Conservation (phyloP, 2,888 invertebrate genomes). For the Pristionchus japonicus region DNA sequence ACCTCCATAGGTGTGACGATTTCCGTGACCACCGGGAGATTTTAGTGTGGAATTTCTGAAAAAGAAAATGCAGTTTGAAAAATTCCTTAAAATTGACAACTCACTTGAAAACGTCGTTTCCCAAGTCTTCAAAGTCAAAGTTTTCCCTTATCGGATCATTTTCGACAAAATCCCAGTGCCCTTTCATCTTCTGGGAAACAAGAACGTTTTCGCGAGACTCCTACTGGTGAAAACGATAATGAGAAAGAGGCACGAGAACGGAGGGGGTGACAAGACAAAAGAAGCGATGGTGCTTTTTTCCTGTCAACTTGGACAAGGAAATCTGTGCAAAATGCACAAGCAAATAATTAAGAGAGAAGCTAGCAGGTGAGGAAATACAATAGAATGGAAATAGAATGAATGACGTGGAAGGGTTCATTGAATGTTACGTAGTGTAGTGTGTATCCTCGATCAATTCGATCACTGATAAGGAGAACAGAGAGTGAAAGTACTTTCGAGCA, state of each 20-base stretch:
- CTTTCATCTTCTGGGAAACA: background rate
- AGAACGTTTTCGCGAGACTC: too few relatives aligned
- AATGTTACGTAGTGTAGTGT: background rate
- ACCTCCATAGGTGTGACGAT: conserved; percentile 7
- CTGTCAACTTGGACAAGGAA: background rate
- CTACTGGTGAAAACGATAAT: too few relatives aligned
- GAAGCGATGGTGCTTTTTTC: background rate
- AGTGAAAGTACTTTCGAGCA: background rate
- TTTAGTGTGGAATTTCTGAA: conserved; percentile 25
- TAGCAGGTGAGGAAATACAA: background rate
- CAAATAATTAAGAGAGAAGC: background rate
- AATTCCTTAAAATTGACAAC: background rate
- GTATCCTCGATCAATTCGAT: background rate
- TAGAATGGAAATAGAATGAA: background rate
- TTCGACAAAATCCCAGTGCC: background rate
- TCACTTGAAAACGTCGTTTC: conserved; percentile 31
- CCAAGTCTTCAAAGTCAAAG: background rate
- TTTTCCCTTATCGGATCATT: conserved; percentile 21
- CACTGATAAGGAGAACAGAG: background rate
- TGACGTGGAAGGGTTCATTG: background rate
- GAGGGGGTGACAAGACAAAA: background rate
- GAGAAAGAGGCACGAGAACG: background rate
- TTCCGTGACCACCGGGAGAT: conserved; percentile 17
- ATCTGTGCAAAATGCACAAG: background rate
- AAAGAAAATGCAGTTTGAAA: background rate